phyloP scores from a whole-genome alignment of 2,113 vertebrate species.

The Microcebus jonahi region DNA sequence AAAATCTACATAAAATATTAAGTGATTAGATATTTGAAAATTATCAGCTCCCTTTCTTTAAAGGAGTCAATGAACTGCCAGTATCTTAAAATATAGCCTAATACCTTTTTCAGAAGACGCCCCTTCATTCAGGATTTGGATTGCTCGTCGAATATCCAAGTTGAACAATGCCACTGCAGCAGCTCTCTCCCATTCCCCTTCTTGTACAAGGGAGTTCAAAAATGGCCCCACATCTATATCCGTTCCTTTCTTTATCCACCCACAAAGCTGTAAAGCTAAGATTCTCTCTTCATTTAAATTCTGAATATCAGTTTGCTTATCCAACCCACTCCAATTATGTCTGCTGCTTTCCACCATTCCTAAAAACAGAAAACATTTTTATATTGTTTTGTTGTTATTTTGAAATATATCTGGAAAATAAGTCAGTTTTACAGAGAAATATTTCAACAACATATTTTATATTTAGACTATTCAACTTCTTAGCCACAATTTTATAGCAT shows the following conservation, averaged over 20 bases:
- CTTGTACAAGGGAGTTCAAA: slow-evolving; percentile 94
- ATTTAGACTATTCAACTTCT: background rate
- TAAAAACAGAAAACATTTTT: slow-evolving; percentile 76
- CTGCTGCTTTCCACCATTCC: slow-evolving; percentile 93
- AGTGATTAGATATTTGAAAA: background rate
- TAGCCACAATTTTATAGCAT: background rate
- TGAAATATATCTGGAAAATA: slow-evolving; percentile 29
- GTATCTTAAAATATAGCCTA: background rate
- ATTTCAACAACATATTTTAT: background rate
- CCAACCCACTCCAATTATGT: slow-evolving; percentile 93
- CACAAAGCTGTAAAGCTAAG: slow-evolving; percentile 95
- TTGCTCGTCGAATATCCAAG: slow-evolving; percentile 95
- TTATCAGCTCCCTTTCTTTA: background rate
- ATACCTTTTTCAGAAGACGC: slow-evolving; percentile 94
- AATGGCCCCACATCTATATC: slow-evolving; percentile 95
- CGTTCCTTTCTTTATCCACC: slow-evolving; percentile 94
- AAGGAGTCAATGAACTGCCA: background rate
- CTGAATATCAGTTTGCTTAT: slow-evolving; percentile 92
- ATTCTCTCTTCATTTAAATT: slow-evolving; percentile 95
- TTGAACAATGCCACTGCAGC: slow-evolving; percentile 98
- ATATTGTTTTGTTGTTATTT: slow-evolving; percentile 43
- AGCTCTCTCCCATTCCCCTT: slow-evolving; percentile 96
- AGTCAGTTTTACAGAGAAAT: slow-evolving; percentile 8
- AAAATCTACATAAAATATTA: background rate
- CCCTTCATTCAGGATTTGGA: slow-evolving; percentile 97